A percentile compares a stretch with the other conserved stretches of the same genome.
Evolutionary conservation across 2,888 invertebrate species (phyloP).

Genomic region (Aporophyla nigra): DNA sequence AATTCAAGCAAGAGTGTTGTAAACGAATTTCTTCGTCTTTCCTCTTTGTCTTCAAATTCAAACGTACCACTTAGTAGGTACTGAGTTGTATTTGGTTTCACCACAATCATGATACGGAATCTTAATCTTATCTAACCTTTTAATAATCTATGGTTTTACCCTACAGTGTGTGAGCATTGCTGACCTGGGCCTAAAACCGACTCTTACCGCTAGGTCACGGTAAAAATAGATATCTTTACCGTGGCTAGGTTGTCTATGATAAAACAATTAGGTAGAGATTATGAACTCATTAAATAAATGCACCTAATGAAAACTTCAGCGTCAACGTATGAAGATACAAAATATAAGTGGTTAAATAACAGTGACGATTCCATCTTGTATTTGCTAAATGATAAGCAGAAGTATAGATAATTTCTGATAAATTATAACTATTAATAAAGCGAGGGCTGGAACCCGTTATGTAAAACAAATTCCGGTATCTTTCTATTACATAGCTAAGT

Average conservation of each 20-base stretch:
- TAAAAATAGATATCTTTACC: no score
- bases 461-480: slow-evolving; percentile 52
- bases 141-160: neutral
- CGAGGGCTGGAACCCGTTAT: slow-evolving; percentile 39
- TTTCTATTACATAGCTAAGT: slow-evolving; percentile 60
- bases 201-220: no score
- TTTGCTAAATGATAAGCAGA: slow-evolving; percentile 1
- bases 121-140: no score
- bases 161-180: neutral
- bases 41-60: neutral
- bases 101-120: neutral
- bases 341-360: neutral
- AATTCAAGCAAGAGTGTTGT: no score
- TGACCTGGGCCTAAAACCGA: neutral
- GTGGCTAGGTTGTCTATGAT: neutral
- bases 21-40: slow-evolving; percentile 4
- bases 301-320: neutral
- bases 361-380: neutral
- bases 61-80: neutral
- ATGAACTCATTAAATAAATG: neutral
- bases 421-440: slow-evolving; percentile 13
- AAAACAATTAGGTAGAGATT: neutral
- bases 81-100: neutral
- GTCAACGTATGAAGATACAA: neutral
- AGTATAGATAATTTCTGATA: neutral